Conservation (phyloP, 2,888 invertebrate genomes). For the Caenorhabditis sp. region DNA sequence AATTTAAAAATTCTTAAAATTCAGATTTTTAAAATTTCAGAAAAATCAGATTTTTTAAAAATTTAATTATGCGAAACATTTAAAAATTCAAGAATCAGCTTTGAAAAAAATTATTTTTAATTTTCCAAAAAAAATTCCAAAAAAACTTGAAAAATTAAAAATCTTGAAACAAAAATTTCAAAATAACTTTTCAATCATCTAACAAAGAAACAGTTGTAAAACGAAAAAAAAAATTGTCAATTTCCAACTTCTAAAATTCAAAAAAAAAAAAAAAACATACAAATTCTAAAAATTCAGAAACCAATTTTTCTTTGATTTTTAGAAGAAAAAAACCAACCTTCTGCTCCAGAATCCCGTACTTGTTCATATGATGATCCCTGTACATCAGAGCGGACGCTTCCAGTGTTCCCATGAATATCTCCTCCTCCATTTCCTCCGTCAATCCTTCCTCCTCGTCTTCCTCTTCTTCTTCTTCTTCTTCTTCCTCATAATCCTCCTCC, state of each 20-base stretch:
- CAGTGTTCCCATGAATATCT: conserved; percentile 18
- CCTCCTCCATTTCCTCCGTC: conserved; percentile 16
- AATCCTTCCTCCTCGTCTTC: conserved; percentile 15
- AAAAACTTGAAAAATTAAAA: too few species aligned
- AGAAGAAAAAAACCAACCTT: conserved; percentile 25
- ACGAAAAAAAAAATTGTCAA: too few species aligned
- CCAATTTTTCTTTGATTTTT: too few species aligned
- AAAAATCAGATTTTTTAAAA: too few species aligned
- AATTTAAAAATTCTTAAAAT: neutral
- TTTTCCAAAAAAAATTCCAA: neutral
- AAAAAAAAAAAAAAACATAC: too few species aligned
- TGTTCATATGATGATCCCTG: conserved; percentile 21
- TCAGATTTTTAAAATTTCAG: neutral
- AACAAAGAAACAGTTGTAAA: too few species aligned
- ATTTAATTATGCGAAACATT: too few species aligned
- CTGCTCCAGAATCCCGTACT: conserved; percentile 15
- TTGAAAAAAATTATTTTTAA: too few species aligned
- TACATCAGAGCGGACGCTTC: conserved; percentile 19
- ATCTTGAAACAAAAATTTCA: too few species aligned
- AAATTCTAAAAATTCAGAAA: neutral
- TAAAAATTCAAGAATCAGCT: too few species aligned
- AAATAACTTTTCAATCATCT: too few species aligned
- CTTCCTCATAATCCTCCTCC: conserved; percentile 11
- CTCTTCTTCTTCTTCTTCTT: conserved; percentile 23
- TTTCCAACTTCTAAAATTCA: neutral